Base-by-base conservation (phyloP, 2,888 invertebrate genomes). In the Anaspis maculata region DNA sequence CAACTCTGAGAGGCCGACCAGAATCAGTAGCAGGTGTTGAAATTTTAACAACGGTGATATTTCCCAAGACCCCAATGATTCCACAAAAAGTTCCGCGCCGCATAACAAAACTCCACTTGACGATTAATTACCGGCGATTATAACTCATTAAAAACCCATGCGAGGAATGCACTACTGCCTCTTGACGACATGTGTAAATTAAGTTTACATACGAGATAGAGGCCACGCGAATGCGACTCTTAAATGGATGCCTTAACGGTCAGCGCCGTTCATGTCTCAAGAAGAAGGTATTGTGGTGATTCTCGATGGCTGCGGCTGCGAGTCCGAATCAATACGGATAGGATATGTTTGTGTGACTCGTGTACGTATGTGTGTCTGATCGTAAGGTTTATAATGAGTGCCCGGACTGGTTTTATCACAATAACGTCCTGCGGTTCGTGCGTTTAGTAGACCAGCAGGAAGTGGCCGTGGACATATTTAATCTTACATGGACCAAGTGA, bases 371-470 rank as follows among this genome's bases (percentile, higher is more conserved):
- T 37, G 53, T 53, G 53, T 52, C 48, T 42, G 45, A 51, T 49
- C 49, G 48, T 47, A 44, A 39, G 42, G 46, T 51, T 53, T 52
- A 51, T 51, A 50, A 51, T 49, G 40, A 40, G 39, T 23, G 45
- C 38, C 44, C 40, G 47, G 46, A 51, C 50, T 51, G 50, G 53
- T 52, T 52, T 42, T 45, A 48, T 45, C 41, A 55, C 52, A 54
- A 55, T 54, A 51, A 51, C 45, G 41, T 46, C 53, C 53, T 45
- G 53, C 47, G 39, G 53, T 48, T 52, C 46, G 45, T 51, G 41
- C 52, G 50, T 52, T 56, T 54, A 54, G 52, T 56, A 49, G 52
- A 56, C 40, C 55, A 56, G 55, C 54, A 56, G 55, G 55, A 56
- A 56, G 49, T 54, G 50, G 45, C 38, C 37, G 43, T 45, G 44